Evolutionary conservation across 2,113 vertebrate genomes (phyloP).

Genomic region (Hiodon alosoides): DNA sequence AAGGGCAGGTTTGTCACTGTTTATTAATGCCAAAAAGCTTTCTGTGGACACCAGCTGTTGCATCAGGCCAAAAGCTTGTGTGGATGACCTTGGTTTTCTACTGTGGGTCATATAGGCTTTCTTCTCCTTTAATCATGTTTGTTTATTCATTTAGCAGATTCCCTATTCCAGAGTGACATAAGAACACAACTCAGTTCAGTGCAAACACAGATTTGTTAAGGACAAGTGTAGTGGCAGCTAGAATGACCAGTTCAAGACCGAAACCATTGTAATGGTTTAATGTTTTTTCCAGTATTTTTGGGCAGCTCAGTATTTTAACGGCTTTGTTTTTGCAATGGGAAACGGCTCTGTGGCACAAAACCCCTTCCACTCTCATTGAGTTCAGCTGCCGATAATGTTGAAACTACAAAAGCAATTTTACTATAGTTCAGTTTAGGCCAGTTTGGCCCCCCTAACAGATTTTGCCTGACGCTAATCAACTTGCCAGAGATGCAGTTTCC

Average conservation of each 20-base stretch:
- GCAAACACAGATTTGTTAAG: too few relatives aligned
- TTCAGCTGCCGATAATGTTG: constrained; percentile 41
- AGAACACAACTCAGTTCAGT: constrained; percentile 12
- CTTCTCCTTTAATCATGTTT: constrained; percentile 65
- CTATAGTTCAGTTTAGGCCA: too few relatives aligned
- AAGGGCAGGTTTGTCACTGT: constrained; percentile 69
- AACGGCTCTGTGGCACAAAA: constrained; percentile 48
- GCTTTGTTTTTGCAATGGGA: constrained; percentile 25
- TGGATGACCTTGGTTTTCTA: constrained; percentile 86
- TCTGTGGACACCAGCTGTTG: constrained; percentile 89
- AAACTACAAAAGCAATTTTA: constrained; percentile 20
- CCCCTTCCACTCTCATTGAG: constrained; percentile 47
- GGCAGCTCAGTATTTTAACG: constrained; percentile 41
- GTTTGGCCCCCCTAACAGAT: too few relatives aligned
- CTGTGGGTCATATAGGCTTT: constrained; percentile 44
- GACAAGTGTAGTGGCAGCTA: too few relatives aligned
- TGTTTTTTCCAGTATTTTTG: constrained; percentile 47
- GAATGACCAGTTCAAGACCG: too few relatives aligned
- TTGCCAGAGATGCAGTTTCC: too few relatives aligned
- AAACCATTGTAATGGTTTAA: constrained; percentile 18
- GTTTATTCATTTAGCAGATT: constrained; percentile 64
- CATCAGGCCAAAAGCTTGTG: constrained; percentile 68
- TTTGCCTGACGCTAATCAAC: too few relatives aligned
- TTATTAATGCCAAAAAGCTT: constrained; percentile 73
- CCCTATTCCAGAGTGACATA: constrained; percentile 54